Percentiles rank a stretch among this genome's conserved stretches.
phyloP scores from a whole-genome alignment of 2,113 vertebrate species.

The Pongo abelii region DNA sequence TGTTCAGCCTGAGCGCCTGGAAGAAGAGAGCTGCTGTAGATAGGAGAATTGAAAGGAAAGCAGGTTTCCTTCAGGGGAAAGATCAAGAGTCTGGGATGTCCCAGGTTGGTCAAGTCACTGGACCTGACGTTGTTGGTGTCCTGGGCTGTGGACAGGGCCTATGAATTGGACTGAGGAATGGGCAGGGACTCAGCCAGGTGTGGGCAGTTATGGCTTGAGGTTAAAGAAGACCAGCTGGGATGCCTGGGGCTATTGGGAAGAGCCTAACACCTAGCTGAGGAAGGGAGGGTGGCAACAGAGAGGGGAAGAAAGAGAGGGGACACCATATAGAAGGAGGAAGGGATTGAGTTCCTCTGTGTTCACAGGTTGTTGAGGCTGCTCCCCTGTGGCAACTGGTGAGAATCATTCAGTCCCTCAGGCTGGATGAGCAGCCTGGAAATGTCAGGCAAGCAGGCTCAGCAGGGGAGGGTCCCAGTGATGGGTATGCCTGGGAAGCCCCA shows the following conservation, averaged over 20 bases:
- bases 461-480: background rate
- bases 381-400: background rate
- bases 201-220: background rate
- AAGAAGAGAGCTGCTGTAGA: background rate
- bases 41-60: background rate
- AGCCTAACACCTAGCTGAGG: background rate
- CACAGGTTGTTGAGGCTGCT: background rate
- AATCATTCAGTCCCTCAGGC: background rate
- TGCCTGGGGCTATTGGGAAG: background rate
- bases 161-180: background rate
- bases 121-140: background rate
- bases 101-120: background rate
- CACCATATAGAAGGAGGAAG: background rate
- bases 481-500: too few species aligned
- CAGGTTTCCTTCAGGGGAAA: background rate
- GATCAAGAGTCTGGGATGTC: background rate
- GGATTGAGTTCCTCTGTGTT: background rate
- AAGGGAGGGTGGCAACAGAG: background rate
- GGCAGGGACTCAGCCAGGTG: background rate
- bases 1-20: background rate
- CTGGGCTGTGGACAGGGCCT: background rate
- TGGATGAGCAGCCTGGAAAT: background rate
- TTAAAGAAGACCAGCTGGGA: background rate
- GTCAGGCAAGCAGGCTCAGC: background rate
- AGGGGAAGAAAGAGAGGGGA: background rate